Conservation (phyloP, 2,113 vertebrate genomes). For the Hippoglossus stenolepis region DNA sequence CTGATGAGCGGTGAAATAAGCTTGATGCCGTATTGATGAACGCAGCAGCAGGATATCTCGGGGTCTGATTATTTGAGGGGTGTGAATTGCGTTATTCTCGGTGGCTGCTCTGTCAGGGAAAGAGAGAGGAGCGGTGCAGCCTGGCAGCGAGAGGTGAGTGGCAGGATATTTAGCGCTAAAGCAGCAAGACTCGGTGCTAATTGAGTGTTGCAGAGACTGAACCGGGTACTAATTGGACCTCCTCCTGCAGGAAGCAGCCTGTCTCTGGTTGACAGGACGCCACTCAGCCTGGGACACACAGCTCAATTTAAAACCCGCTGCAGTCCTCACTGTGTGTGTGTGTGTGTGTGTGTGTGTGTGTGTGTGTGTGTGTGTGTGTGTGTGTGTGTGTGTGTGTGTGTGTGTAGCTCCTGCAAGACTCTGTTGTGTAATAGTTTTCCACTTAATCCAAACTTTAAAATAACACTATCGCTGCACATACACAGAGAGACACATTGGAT, state of each 20-base stretch:
- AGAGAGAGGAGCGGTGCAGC: conserved; percentile 54
- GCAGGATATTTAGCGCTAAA: conserved; percentile 79
- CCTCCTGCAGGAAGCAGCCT: conserved; percentile 60
- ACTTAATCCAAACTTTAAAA: conserved; percentile 39
- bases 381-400: not conserved
- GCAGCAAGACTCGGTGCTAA: conserved; percentile 66
- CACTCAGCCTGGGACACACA: conserved; percentile 52
- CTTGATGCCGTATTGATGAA: conserved; percentile 68
- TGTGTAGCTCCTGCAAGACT: not conserved
- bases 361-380: conserved; percentile 1
- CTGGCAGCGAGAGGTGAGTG: conserved; percentile 80
- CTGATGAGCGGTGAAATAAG: conserved; percentile 69
- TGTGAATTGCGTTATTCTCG: conserved; percentile 59
- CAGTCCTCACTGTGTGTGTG: conserved; percentile 6
- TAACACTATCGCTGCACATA: not conserved
- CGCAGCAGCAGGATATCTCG: conserved; percentile 63
- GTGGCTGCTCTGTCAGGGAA: conserved; percentile 30
- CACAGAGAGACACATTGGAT: conserved; percentile 4
- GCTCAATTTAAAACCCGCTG: conserved; percentile 63
- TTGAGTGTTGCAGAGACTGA: conserved; percentile 69
- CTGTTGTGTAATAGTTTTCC: conserved; percentile 6
- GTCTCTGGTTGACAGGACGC: conserved; percentile 64
- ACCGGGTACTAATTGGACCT: conserved; percentile 68
- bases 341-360: conserved; percentile 1
- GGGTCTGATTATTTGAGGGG: conserved; percentile 66